Percentiles rank a stretch among this genome's conserved stretches.
These are phyloP conservation scores for Notolepis coatsorum DNA, from an alignment of 2,797 vertebrate species.

Conservation along the genomic window DNA sequence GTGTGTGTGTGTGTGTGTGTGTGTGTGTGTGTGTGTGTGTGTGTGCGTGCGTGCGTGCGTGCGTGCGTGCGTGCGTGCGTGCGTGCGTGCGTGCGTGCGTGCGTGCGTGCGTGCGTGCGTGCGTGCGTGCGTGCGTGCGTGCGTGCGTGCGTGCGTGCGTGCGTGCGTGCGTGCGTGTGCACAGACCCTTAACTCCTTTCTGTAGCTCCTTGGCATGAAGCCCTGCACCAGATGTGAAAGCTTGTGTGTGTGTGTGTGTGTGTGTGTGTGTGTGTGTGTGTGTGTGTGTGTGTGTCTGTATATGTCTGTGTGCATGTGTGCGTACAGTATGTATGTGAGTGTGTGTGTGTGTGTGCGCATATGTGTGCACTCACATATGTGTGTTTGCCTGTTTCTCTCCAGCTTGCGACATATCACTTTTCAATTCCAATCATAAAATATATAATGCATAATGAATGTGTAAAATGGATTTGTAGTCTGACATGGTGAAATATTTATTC, in stretches of 20 bases:
- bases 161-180: too few species aligned
- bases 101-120: not conserved
- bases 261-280: not conserved
- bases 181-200: too few species aligned
- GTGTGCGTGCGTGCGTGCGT: not conserved
- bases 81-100: not conserved
- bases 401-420: slow-evolving; percentile 17
- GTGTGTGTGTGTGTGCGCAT: slow-evolving; percentile 21
- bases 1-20: not conserved
- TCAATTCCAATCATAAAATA: slow-evolving; percentile 37
- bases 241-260: not conserved
- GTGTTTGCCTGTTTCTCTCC: not conserved
- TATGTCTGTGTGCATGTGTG: slow-evolving; percentile 25
- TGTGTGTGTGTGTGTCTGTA: slow-evolving; percentile 15
- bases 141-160: too few species aligned
- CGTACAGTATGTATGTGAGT: not conserved
- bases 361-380: not conserved
- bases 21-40: not conserved
- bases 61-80: not conserved
- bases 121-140: too few species aligned
- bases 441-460: slow-evolving; percentile 28
- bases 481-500: too few species aligned
- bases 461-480: too few species aligned
- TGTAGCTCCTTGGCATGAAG: not conserved
- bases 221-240: not conserved